These are phyloP conservation scores for Ypsolopha scabrella DNA, from an alignment of 2,888 invertebrate species.

Conservation along the genomic window DNA sequence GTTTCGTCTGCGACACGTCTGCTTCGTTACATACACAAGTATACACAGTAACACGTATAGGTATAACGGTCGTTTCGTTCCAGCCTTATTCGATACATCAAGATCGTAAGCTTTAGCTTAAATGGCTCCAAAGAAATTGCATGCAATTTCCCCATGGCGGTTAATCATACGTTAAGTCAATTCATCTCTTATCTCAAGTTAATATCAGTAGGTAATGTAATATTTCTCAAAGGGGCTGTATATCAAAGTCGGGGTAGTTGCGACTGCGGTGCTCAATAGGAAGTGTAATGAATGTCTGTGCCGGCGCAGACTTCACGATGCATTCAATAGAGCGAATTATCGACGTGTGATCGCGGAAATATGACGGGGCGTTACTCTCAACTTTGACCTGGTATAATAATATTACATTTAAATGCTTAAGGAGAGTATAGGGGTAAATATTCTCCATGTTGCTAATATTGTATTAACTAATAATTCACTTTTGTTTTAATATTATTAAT, in stretches of 20 bases:
- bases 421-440: too few species aligned
- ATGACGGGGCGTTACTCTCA: slow-evolving; percentile 34
- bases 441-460: too few species aligned
- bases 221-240: slow-evolving; percentile 39
- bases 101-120: too few species aligned
- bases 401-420: too few species aligned
- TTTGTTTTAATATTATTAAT: too few species aligned
- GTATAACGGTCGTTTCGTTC: too few species aligned
- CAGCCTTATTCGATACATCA: too few species aligned
- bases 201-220: slow-evolving; percentile 20
- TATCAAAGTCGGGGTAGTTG: slow-evolving; percentile 35
- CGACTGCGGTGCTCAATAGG: slow-evolving; percentile 32
- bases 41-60: too few species aligned
- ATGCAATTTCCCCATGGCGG: slow-evolving; percentile 11
- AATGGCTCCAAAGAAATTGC: too few species aligned
- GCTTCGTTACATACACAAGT: too few species aligned
- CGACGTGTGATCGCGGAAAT: slow-evolving; percentile 27
- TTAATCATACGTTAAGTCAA: slow-evolving; percentile 23
- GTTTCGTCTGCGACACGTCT: not conserved
- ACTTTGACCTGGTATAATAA: slow-evolving; percentile 18
- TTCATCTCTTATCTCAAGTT: slow-evolving; percentile 1
- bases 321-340: slow-evolving; percentile 35
- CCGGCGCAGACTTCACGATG: slow-evolving; percentile 18
- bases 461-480: too few species aligned
- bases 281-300: slow-evolving; percentile 38